Percentiles rank a stretch among this genome's conserved stretches.
These are phyloP conservation scores for Epinephelus malabaricus DNA, from an alignment of 2,797 vertebrate genomes.

Conservation along the genomic window DNA sequence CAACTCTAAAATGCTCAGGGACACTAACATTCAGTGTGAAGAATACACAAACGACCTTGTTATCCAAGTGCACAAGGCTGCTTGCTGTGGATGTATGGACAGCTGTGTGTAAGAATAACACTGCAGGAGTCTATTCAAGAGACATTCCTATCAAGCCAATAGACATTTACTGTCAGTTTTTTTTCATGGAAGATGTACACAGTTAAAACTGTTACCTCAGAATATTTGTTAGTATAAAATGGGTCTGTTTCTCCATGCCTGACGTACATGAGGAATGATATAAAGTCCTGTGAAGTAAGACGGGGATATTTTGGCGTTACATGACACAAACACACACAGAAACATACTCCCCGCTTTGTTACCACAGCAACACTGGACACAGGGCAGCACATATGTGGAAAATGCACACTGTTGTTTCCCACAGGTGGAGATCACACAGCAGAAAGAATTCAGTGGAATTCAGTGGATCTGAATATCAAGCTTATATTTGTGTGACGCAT, in stretches of 20 bases:
- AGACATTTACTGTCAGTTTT: slow-evolving; percentile 8
- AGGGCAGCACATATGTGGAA: slow-evolving; percentile 34
- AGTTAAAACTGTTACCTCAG: not conserved
- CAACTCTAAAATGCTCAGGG: slow-evolving; percentile 18
- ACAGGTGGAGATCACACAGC: slow-evolving; percentile 17
- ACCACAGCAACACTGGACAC: slow-evolving; percentile 63
- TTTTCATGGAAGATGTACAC: not conserved
- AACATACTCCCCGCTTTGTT: slow-evolving; percentile 44
- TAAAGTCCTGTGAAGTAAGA: slow-evolving; percentile 23
- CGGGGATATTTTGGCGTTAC: slow-evolving; percentile 23
- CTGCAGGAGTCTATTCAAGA: slow-evolving; percentile 35
- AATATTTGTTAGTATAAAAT: slow-evolving; percentile 1
- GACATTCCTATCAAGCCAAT: slow-evolving; percentile 23
- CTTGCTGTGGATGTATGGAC: slow-evolving; percentile 62
- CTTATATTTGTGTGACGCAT: not conserved
- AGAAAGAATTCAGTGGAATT: not conserved
- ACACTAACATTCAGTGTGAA: slow-evolving; percentile 8
- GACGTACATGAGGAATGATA: not conserved
- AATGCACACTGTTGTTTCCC: not conserved
- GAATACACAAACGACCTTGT: slow-evolving; percentile 53
- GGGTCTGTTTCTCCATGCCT: not conserved
- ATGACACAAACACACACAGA: slow-evolving; percentile 3
- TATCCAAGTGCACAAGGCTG: slow-evolving; percentile 26
- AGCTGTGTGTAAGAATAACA: slow-evolving; percentile 58
- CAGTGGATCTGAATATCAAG: not conserved